phyloP scores from a whole-genome alignment of 1,140 invertebrate genomes.

The Plodia interpunctella region DNA sequence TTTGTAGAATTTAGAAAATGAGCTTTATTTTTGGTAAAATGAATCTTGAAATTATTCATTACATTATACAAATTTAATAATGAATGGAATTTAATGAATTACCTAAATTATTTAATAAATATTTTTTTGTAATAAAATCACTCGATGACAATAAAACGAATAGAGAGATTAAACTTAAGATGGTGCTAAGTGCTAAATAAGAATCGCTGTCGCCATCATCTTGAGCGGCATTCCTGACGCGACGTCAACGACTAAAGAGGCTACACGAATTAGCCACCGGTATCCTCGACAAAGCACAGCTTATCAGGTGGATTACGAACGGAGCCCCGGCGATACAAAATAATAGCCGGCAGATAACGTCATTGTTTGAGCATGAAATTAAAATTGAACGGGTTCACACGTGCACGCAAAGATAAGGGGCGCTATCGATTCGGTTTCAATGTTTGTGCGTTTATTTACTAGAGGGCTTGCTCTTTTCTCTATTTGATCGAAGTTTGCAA shows the following conservation, averaged over 20 bases:
- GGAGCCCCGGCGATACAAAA: constrained; percentile 69
- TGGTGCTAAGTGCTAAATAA: too few species aligned
- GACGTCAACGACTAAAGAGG: background rate
- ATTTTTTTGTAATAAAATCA: too few species aligned
- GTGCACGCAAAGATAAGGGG: constrained; percentile 71
- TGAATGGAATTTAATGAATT: too few species aligned
- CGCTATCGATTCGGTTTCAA: constrained; percentile 53
- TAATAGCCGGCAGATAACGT: constrained; percentile 73
- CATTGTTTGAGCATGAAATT: constrained; percentile 77
- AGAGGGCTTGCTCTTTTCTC: constrained; percentile 66
- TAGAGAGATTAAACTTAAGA: too few species aligned
- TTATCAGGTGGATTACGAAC: constrained; percentile 73
- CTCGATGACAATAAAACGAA: too few species aligned
- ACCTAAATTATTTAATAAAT: too few species aligned
- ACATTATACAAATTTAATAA: too few species aligned
- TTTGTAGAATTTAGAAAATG: too few species aligned
- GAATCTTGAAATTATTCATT: too few species aligned
- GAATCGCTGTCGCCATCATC: constrained; percentile 14
- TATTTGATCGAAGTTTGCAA: constrained; percentile 39
- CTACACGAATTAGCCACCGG: constrained; percentile 61
- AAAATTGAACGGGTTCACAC: constrained; percentile 75
- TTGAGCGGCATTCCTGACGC: background rate
- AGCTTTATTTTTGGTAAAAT: too few species aligned
- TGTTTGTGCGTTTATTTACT: constrained; percentile 61
- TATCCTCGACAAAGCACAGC: constrained; percentile 61